phyloP scores from a whole-genome alignment of 2,888 invertebrate species.

The Halictus ligatus region DNA sequence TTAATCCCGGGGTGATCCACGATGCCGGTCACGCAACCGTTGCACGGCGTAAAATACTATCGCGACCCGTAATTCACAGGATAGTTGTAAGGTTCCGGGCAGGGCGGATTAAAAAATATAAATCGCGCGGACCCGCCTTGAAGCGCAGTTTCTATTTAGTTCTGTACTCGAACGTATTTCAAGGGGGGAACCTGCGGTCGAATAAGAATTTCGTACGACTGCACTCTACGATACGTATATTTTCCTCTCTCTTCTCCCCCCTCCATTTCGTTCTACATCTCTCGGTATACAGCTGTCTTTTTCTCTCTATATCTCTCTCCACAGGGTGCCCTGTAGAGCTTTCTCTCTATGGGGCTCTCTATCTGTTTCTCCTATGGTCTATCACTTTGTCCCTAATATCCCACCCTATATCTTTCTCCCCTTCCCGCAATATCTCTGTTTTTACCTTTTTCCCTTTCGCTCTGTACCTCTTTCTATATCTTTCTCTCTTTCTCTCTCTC shows the following conservation, averaged over 20 bases:
- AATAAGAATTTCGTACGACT: conserved; percentile 49
- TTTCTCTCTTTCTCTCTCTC: too few species aligned
- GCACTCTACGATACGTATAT: conserved; percentile 12
- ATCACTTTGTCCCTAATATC: too few species aligned
- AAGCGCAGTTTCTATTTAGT: conserved; percentile 22
- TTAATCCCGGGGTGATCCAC: conserved; percentile 50
- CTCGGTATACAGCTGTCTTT: background rate
- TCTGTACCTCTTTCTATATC: too few species aligned
- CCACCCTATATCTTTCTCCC: too few species aligned
- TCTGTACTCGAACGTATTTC: conserved; percentile 36
- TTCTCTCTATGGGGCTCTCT: too few species aligned
- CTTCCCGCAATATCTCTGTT: too few species aligned
- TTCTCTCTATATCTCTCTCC: background rate
- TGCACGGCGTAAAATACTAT: conserved; percentile 46
- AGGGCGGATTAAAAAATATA: conserved; percentile 59
- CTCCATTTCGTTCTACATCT: too few species aligned
- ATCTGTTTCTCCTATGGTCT: too few species aligned
- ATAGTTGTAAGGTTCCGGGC: conserved; percentile 49
- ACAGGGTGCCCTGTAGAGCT: too few species aligned
- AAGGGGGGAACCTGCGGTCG: conserved; percentile 24
- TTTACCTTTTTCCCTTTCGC: background rate
- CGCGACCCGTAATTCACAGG: conserved; percentile 51
- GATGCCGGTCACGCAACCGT: conserved; percentile 49
- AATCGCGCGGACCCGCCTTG: conserved; percentile 36
- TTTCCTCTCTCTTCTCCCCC: background rate